phyloP scores from a whole-genome alignment of 2,113 vertebrate genomes.

The Columbina picui region DNA sequence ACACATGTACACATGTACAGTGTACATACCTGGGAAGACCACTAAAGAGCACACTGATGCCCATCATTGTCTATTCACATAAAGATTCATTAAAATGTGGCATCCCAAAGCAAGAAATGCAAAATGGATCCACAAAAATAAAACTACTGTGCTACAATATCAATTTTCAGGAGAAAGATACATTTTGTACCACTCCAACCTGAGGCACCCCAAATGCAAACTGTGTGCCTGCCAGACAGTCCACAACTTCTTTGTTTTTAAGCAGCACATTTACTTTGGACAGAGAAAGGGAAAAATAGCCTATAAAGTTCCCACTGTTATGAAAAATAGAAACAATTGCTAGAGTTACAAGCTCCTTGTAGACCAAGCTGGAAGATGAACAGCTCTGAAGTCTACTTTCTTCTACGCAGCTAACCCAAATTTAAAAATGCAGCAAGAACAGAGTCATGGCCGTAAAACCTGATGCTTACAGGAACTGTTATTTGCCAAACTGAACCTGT shows the following conservation, averaged over 20 bases:
- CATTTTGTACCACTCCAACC: not conserved
- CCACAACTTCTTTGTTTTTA: not conserved
- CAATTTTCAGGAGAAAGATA: not conserved
- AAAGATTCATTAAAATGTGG: not conserved
- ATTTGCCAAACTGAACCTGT: not conserved
- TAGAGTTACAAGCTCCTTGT: conserved; percentile 60
- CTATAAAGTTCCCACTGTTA: conserved; percentile 45
- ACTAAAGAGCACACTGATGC: not conserved
- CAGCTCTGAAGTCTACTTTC: conserved; percentile 1
- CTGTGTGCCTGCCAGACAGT: not conserved
- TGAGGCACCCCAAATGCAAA: not conserved
- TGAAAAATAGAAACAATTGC: conserved; percentile 62
- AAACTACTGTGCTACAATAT: not conserved
- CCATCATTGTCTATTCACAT: not conserved
- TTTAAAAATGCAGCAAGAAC: not conserved
- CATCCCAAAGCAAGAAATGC: not conserved
- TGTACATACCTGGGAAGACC: not conserved
- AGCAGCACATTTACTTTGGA: conserved; percentile 47
- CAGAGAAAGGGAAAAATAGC: conserved; percentile 9
- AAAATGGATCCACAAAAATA: not conserved
- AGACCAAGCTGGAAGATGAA: not conserved
- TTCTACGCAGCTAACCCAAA: not conserved
- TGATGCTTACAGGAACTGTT: conserved; percentile 1
- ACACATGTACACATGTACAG: accelerated
- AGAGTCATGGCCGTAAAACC: not conserved